Base-by-base conservation (phyloP, 2,797 vertebrate genomes). In the Danio jaintianensis region DNA sequence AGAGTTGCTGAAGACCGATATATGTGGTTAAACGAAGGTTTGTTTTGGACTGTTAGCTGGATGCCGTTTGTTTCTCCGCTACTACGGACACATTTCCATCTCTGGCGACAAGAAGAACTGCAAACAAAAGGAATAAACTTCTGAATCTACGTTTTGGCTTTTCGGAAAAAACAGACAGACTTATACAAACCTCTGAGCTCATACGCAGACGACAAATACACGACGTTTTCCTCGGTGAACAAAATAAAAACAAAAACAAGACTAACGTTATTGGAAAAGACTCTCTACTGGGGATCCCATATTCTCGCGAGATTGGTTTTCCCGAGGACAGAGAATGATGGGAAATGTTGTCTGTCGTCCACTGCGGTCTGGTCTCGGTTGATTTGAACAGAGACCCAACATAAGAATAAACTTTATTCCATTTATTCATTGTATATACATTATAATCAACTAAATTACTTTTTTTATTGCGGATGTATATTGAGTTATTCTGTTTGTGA, bases 41-140 rank as follows among this genome's bases (percentile, higher is more conserved):
- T 52, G 10, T 80, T 67, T 67, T 66, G 16, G 47, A 10, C 20
- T 64, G 61, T 69, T 78, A 56, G 68, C 64, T 72, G 36, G 69
- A 64, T 68, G 36, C 22, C 29, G 68, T 67, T 61, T 45, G 53
- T 38, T 56, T 69, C 22, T 59, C 72, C 78, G 77, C 72, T 59
- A 59, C 45, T 83, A 84, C 6, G 68, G 13, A 77, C 59, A 38
- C 64, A 50, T 79, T 86, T 58, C 78, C 80, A 80, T 80, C 70
- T 79, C 68, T 29, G 18, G 47, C 56, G 55, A 13, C 8, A 62
- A 59, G 66, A 82, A 47, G 61, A 68, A 10, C 52, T 47, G 43
- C 53, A 22, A 52, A 67, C 20, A 64, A 56, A 66, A 56, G 22
- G 7, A 47, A 45, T 36, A 7, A n/a, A 73, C 61, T 80, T 64